Evolutionary conservation across 2,113 vertebrate species (phyloP).

Genomic region (Arenaria interpres): DNA sequence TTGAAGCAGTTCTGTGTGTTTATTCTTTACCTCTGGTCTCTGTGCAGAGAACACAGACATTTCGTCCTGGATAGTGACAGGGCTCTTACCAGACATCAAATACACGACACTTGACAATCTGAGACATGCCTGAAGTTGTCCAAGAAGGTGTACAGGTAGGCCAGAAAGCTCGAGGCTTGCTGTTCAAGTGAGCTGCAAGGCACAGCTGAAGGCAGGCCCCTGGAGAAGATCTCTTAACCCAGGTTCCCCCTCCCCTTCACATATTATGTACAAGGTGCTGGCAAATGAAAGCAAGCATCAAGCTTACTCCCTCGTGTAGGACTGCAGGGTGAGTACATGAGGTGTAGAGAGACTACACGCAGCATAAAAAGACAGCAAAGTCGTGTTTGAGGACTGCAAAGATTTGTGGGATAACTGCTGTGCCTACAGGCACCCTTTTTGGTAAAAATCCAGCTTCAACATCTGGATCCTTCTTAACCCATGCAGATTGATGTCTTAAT

Average conservation of each 20-base stretch:
- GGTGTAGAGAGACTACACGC: background rate
- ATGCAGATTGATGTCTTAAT: background rate
- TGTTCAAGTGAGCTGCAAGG: background rate
- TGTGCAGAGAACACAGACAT: background rate
- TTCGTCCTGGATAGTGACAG: background rate
- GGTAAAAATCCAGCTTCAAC: background rate
- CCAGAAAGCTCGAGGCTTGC: background rate
- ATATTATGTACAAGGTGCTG: background rate
- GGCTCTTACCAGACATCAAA: background rate
- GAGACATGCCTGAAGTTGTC: background rate
- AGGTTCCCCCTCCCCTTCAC: background rate
- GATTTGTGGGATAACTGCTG: conserved; percentile 13
- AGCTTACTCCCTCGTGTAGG: background rate
- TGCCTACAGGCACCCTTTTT: background rate
- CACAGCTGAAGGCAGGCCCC: background rate
- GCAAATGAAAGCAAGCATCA: background rate
- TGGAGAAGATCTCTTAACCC: background rate
- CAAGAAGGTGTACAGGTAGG: background rate
- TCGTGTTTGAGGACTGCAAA: background rate
- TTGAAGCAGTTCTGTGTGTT: background rate
- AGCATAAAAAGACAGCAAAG: background rate
- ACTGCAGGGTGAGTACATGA: background rate
- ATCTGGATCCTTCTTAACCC: conserved; percentile 3
- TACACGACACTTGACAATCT: background rate
- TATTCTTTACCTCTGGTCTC: background rate